Evolutionary conservation across 2,113 vertebrate species (phyloP).

Genomic region (Ammodytes dubius): DNA sequence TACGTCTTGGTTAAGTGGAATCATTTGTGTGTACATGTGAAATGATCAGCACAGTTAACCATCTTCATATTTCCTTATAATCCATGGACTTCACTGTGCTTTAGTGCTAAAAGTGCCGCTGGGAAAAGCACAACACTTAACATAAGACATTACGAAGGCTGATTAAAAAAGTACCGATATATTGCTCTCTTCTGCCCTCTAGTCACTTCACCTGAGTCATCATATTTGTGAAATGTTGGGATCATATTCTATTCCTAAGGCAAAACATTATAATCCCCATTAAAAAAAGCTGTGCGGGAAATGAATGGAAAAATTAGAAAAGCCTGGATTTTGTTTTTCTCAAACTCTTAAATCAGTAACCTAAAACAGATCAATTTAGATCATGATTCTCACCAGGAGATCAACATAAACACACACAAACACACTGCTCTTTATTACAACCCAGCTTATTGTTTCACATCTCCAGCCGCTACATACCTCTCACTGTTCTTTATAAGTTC

Average conservation of each 20-base stretch:
- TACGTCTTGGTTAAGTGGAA: constrained; percentile 33
- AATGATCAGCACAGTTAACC: constrained; percentile 51
- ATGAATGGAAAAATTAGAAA: constrained; percentile 54
- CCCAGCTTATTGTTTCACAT: constrained; percentile 59
- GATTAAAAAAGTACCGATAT: constrained; percentile 34
- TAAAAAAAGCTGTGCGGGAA: constrained; percentile 65
- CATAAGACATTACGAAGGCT: constrained; percentile 4
- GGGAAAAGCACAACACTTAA: constrained; percentile 24
- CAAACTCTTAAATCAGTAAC: constrained; percentile 40
- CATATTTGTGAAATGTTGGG: constrained; percentile 43
- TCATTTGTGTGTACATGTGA: constrained; percentile 32
- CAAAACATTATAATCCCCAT: constrained; percentile 63
- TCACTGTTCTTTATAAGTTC: constrained; percentile 38
- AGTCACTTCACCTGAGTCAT: constrained; percentile 35
- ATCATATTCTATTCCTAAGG: constrained; percentile 35
- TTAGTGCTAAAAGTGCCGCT: constrained; percentile 18
- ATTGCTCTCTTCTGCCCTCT: constrained; percentile 81
- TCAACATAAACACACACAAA: constrained; percentile 58
- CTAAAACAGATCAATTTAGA: constrained; percentile 50
- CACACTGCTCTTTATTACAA: constrained; percentile 67
- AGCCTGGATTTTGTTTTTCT: constrained; percentile 10
- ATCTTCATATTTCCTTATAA: constrained; percentile 44
- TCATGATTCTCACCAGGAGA: constrained; percentile 20
- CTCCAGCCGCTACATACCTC: constrained; percentile 59
- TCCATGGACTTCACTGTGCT: constrained; percentile 24